These are phyloP conservation scores for Drosophila ananassae DNA, from an alignment of 1,140 invertebrate genomes.

Conservation along the genomic window DNA sequence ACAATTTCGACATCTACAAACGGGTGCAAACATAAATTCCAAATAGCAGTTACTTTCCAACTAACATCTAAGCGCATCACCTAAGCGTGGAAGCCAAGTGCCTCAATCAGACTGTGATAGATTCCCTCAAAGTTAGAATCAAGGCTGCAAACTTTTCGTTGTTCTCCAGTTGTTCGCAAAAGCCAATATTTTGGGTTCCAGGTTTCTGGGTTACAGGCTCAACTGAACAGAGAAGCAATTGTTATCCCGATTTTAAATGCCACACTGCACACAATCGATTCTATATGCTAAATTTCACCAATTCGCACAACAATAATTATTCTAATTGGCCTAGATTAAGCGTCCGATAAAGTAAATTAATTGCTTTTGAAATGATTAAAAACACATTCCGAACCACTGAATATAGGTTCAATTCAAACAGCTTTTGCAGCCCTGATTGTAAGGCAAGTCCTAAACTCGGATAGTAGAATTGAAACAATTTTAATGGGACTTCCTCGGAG, in stretches of 20 bases:
- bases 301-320: not conserved
- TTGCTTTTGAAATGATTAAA: not conserved
- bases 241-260: not conserved
- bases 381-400: constrained; percentile 12
- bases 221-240: not conserved
- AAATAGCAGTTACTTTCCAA: constrained; percentile 13
- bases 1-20: constrained; percentile 41
- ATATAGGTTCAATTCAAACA: constrained; percentile 1
- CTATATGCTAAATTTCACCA: not conserved
- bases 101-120: constrained; percentile 33
- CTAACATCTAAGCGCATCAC: constrained; percentile 42
- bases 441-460: constrained; percentile 2
- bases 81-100: constrained; percentile 69
- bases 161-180: not conserved
- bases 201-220: not conserved
- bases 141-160: constrained; percentile 42
- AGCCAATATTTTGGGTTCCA: not conserved
- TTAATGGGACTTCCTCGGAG: not conserved
- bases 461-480: not conserved
- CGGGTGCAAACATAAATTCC: constrained; percentile 44
- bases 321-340: not conserved
- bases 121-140: constrained; percentile 30
- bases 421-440: constrained; percentile 31
- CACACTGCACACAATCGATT: not conserved
- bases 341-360: not conserved